A percentile compares a stretch with the other conserved stretches of the same genome.
Conservation (phyloP, 2,113 vertebrate genomes). For the Lampris megalopsis region DNA sequence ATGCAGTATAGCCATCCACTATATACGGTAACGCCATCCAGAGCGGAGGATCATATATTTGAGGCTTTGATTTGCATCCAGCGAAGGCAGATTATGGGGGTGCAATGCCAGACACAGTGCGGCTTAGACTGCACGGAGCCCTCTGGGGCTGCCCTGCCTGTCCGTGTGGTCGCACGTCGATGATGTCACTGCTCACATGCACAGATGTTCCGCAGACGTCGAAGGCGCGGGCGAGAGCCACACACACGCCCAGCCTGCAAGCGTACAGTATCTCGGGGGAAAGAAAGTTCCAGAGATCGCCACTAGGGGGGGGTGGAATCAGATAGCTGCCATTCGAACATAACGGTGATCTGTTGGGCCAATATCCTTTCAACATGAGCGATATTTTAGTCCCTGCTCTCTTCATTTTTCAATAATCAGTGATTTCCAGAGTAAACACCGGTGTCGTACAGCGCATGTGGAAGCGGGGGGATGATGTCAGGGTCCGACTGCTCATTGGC, state of each 20-base stretch:
- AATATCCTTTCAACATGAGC: slow-evolving; percentile 47
- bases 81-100: slow-evolving; percentile 77
- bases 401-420: slow-evolving; percentile 35
- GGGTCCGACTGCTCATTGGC: slow-evolving; percentile 45
- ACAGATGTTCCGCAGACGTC: slow-evolving; percentile 36
- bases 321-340: slow-evolving; percentile 14
- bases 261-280: too few relatives aligned
- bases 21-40: slow-evolving; percentile 57
- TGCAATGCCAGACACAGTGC: slow-evolving; percentile 76
- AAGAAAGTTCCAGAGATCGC: slow-evolving; percentile 21
- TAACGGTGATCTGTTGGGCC: slow-evolving; percentile 36
- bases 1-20: slow-evolving; percentile 59
- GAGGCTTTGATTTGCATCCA: slow-evolving; percentile 70
- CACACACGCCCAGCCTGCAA: neutral
- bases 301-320: slow-evolving; percentile 67
- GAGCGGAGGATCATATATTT: slow-evolving; percentile 66
- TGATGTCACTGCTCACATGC: slow-evolving; percentile 63
- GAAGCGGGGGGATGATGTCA: slow-evolving; percentile 66
- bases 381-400: slow-evolving; percentile 38
- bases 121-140: slow-evolving; percentile 78
- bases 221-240: slow-evolving; percentile 7
- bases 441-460: slow-evolving; percentile 52
- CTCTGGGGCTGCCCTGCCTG: slow-evolving; percentile 56
- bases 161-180: slow-evolving; percentile 69
- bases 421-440: slow-evolving; percentile 64